Evolutionary conservation across 2,113 vertebrate genomes (phyloP).

Genomic region (Recurvirostra avosetta): DNA sequence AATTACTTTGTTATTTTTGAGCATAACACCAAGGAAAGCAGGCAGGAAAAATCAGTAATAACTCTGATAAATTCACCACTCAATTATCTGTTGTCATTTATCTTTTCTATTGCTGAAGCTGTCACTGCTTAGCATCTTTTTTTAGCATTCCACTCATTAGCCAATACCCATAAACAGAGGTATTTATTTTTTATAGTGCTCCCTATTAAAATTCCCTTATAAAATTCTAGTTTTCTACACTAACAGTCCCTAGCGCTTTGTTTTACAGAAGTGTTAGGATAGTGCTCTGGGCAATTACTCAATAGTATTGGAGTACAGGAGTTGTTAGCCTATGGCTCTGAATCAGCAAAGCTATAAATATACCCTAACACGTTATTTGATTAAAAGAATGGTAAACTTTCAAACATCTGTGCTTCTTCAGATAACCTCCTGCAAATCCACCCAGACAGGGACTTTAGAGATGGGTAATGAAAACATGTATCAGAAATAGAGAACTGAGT

Average conservation of each 20-base stretch:
- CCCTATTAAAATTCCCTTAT: slow-evolving; percentile 27
- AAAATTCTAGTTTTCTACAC: slow-evolving; percentile 12
- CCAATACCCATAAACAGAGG: slow-evolving; percentile 9
- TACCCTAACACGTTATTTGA: background rate
- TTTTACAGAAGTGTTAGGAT: slow-evolving; percentile 43
- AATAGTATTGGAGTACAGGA: background rate
- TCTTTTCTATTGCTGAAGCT: background rate
- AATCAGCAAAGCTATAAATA: slow-evolving; percentile 33
- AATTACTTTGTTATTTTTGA: background rate
- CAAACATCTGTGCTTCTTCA: slow-evolving; percentile 21
- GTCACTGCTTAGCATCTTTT: background rate
- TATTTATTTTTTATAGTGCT: slow-evolving; percentile 33
- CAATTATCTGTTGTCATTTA: background rate
- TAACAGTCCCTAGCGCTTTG: background rate
- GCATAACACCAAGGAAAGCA: background rate
- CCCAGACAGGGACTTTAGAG: background rate
- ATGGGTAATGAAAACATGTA: background rate
- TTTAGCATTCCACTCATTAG: background rate
- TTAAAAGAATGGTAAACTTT: slow-evolving; percentile 24
- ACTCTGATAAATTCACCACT: background rate
- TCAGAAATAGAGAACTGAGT: background rate
- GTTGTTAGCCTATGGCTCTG: slow-evolving; percentile 28
- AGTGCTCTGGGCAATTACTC: slow-evolving; percentile 29
- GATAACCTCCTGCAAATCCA: background rate
- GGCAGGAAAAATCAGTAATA: background rate